Evolutionary conservation across 37 sponge, comb jelly and placozoan genomes (phyloP).

Genomic region (Ephydatia muelleri): DNA sequence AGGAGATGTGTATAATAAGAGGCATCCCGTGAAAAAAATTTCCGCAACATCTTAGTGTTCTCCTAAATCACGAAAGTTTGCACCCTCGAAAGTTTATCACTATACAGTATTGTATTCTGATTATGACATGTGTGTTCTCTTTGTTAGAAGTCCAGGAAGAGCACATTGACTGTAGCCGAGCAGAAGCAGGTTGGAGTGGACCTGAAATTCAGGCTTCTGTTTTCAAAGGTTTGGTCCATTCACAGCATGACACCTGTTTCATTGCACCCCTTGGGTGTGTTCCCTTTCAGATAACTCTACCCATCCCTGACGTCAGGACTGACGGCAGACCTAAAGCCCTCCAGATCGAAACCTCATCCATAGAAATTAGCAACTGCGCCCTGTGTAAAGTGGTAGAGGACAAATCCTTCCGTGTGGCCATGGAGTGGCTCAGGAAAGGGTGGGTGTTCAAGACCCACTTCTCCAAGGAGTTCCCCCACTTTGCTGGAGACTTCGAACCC

Average conservation of each 20-base stretch:
- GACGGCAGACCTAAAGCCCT: constrained; percentile 73
- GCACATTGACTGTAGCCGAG: constrained; percentile 6
- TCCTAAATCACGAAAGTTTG: no score
- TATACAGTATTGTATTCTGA: no score
- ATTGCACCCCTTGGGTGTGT: constrained; percentile 2
- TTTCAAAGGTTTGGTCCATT: constrained; percentile 35
- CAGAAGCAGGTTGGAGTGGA: constrained; percentile 47
- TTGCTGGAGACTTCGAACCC: constrained; percentile 5
- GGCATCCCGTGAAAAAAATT: no score
- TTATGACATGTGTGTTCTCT: no score
- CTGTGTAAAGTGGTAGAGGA: constrained; percentile 31
- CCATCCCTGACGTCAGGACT: constrained; percentile 24
- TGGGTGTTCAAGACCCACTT: constrained; percentile 46
- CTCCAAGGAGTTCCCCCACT: constrained; percentile 61
- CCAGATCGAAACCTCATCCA: constrained; percentile 69
- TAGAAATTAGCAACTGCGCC: constrained; percentile 30
- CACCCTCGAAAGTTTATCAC: no score
- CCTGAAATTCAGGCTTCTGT: constrained; percentile 51
- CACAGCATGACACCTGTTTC: not conserved
- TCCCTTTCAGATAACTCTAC: constrained; percentile 62
- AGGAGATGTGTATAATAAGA: no score
- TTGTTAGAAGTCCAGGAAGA: not conserved
- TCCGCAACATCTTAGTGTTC: no score
- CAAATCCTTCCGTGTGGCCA: constrained; percentile 20
- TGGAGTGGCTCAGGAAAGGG: constrained; percentile 19